Base-by-base conservation (phyloP, 2,113 vertebrate genomes). In the Melanerpes aurifrons region DNA sequence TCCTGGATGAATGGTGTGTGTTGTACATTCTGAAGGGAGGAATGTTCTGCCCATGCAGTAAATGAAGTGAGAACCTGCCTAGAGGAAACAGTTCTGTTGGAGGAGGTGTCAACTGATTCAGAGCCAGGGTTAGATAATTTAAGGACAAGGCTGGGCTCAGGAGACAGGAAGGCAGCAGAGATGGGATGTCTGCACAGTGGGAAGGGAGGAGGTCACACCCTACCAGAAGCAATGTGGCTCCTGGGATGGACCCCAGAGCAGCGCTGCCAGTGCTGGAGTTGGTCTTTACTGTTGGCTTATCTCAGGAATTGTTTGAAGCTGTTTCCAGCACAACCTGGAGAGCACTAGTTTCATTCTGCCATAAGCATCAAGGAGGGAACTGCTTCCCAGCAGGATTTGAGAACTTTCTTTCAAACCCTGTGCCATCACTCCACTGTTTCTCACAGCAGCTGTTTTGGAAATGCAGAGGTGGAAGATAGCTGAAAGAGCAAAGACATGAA, bases 191-290 rank as follows among this genome's bases (percentile, higher is more conserved):
- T 61, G 45, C 25, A 1, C 0, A 2, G 40, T 1, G 2, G 28
- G 54, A 48, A 48, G 9, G 37, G 62, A 72, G 61, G 31, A 61
- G 31, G 28, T 20, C 37, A 20, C 50, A 48, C 10, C 54, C 86
- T 43, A 31, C 13, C 2, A 5, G 68, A 25, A n/a, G 19, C 37
- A 19, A 0, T 3, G 74, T 18, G 32, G 31, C 53, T 90, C 40
- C 64, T 48, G 57, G 70, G 43, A 61, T 6, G 10, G 31, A 31
- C 13, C 29, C 13, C 54, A 32, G 50, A 9, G n/a, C 45, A 35
- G 47, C 17, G 48, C 25, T 21, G 1, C n/a, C 56, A 28, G 61
- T 0, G 0, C 50, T 69, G 53, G 37, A 72, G 28, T 13, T 54
- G 72, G 17, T 3, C 73, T 88, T 45, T 56, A 10, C 47, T 40